Percentiles rank a stretch among this genome's conserved stretches.
phyloP scores from a whole-genome alignment of 1,140 invertebrate species.

The Drosophila jambulina region DNA sequence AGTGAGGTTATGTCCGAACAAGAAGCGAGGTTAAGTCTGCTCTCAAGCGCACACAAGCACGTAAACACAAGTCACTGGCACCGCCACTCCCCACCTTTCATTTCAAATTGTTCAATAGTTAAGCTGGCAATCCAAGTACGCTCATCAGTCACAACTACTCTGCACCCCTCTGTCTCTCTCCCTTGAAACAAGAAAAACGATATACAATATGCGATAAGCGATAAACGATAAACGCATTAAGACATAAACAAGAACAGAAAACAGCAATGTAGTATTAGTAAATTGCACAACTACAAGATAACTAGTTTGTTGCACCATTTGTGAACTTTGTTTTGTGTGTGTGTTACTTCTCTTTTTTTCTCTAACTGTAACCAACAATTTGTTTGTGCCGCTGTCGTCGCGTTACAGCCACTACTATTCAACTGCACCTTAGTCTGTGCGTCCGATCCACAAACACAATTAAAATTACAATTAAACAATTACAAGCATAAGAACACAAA shows the following conservation, averaged over 20 bases:
- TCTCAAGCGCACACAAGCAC: constrained; percentile 22
- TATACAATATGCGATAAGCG: constrained; percentile 3
- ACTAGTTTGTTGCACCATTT: constrained; percentile 57
- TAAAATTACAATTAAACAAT: constrained; percentile 22
- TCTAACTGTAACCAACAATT: constrained; percentile 50
- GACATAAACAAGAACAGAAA: constrained; percentile 37
- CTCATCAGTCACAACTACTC: constrained; percentile 36
- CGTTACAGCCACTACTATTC: constrained; percentile 43
- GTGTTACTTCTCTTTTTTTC: constrained; percentile 55
- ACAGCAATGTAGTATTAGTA: constrained; percentile 51
- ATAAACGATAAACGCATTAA: constrained; percentile 15
- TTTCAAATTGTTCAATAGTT: constrained; percentile 7
- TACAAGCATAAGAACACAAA: constrained; percentile 12
- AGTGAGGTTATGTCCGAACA: constrained; percentile 30
- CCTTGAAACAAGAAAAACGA: constrained; percentile 23
- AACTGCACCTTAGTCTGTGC: constrained; percentile 45
- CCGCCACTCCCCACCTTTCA: constrained; percentile 13
- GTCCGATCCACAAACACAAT: constrained; percentile 40
- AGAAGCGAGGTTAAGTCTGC: constrained; percentile 25
- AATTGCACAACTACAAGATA: constrained; percentile 56
- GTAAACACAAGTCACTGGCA: constrained; percentile 33
- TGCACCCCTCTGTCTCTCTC: constrained; percentile 11
- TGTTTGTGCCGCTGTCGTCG: constrained; percentile 53
- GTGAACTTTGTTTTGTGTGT: constrained; percentile 63
- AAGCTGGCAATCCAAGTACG: constrained; percentile 49